Evolutionary conservation across 2,113 vertebrate species (phyloP), one percentile per base, ranked within the genome.

Genomic region (human (Homo sapiens)): DNA sequence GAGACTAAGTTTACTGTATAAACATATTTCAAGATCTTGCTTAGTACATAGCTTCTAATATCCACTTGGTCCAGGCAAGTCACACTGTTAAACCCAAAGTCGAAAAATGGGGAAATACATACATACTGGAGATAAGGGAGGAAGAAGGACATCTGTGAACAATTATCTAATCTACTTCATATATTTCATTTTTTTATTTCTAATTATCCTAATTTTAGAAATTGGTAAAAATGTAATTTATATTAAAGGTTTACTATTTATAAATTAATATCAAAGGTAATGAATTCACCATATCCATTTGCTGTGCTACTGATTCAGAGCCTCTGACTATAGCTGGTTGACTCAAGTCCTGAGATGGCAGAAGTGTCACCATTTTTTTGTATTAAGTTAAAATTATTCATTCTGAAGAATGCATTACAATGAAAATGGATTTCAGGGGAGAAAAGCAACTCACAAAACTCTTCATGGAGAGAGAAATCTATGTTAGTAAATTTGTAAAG

Each of bases 321-420:
- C 17, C 38, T 81, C 20, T 75, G n/a, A 6, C 35, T 79, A n/a
- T 22, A 80, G 17, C 13, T 79, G 55, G 20, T 76, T 90, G 13
- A 57, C n/a, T 83, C 8, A 76, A 88, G 27, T 81, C 16, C 40
- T 61, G 11, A 94, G 30, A 89, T 18, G 18, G 52, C 32, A 92
- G 18, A 78, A 92, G 84, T 85, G 27, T 81, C 45, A 85, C 7
- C 8, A 43, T 83, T 96, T 8, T 55, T 93, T 90, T 64, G 66
- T 72, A 94, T 87, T 76, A 96, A 81, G 32, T 80, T 83, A 86
- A 96, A 93, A 85, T 76, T 93, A 17, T 59, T 94, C 48, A 70
- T 87, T 95, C 78, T 80, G 17, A 87, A 82, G 61, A 75, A 92
- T 50, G 38, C 6, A 91, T 78, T 92, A 76, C 3, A 48, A 22